These are phyloP conservation scores for Geodia barretti DNA, from an alignment of 37 sponge, comb jelly and placozoan genomes.

Conservation along the genomic window DNA sequence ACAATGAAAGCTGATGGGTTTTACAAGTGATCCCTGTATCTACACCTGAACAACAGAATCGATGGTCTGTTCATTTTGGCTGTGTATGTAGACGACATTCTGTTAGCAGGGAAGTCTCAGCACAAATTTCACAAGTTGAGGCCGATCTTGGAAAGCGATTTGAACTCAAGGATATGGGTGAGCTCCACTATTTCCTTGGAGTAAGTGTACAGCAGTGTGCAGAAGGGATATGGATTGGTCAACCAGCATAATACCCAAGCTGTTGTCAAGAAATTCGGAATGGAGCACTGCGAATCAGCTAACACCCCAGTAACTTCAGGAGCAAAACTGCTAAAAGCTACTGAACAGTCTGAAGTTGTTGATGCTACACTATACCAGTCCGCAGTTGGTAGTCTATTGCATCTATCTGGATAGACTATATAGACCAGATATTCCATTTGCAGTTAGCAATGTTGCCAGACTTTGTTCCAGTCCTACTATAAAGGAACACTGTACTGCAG, in stretches of 20 bases:
- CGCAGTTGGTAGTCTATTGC: conserved; percentile 46
- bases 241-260: conserved; percentile 54
- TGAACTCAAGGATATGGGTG: conserved; percentile 46
- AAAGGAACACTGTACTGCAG: conserved; percentile 41
- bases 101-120: conserved; percentile 16
- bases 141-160: conserved; percentile 7
- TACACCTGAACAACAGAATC: conserved; percentile 10
- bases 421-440: conserved; percentile 60
- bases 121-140: conserved; percentile 24
- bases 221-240: conserved; percentile 60
- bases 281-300: conserved; percentile 40
- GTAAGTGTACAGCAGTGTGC: conserved; percentile 29
- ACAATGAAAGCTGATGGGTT: conserved; percentile 55
- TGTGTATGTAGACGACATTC: conserved; percentile 61
- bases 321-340: conserved; percentile 28
- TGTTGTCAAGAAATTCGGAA: conserved; percentile 47
- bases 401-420: conserved; percentile 43
- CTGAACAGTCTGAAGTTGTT: conserved; percentile 12
- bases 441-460: conserved; percentile 41
- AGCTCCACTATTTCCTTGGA: conserved; percentile 59
- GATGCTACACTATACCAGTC: conserved; percentile 31
- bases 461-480: conserved; percentile 43
- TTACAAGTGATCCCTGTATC: conserved; percentile 61
- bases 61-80: conserved; percentile 36
- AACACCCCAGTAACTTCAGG: conserved; percentile 23